Evolutionary conservation across 1,140 invertebrate genomes (phyloP), one percentile per base, ranked within the genome.

Genomic region (Diabrotica virgifera): DNA sequence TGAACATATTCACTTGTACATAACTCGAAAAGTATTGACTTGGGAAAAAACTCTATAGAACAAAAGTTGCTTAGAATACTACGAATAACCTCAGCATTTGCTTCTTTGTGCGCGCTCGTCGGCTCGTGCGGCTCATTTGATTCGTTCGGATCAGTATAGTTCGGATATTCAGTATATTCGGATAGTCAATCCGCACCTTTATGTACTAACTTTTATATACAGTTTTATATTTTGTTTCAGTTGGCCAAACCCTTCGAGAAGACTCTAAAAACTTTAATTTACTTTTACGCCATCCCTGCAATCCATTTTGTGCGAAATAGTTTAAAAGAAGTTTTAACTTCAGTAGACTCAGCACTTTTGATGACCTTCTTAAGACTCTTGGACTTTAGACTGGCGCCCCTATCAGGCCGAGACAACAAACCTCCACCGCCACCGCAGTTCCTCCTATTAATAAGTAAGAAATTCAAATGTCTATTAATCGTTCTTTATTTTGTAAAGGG

Each of bases 331-430:
- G 81, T 88, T 1, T 80, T 87, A 14, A 68, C 59, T 1, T 86
- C 85, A 0, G 83, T 87, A 0, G 84, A 88, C 76, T 84, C 79
- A 0, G 77, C 82, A 0, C 73, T 89, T 5, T 80, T 88, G 3
- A 76, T 82, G 1, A 83, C 84, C 36, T 87, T 85, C 64, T 73
- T 87, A 51, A 81, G 84, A 64, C 69, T 88, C 14, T 76, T 89
- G 72, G 83, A 87, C 68, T 85, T 77, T 67, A 76, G 85, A 55
- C 69, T 88, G 35, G 67, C 76, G 5, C 83, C 85, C 0, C 72
- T 86, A 40, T 79, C 81, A 5, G 80, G 80, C 9, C 82, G 82
- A 59, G 85, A 86, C 9, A 85, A 84, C 40, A 80, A 81, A 69
- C 80, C 84, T 0, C 84, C 84, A 0, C 85, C 85, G 0, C 69